phyloP scores from a whole-genome alignment of 2,113 vertebrate genomes.

The Pollimyrus isidori region DNA sequence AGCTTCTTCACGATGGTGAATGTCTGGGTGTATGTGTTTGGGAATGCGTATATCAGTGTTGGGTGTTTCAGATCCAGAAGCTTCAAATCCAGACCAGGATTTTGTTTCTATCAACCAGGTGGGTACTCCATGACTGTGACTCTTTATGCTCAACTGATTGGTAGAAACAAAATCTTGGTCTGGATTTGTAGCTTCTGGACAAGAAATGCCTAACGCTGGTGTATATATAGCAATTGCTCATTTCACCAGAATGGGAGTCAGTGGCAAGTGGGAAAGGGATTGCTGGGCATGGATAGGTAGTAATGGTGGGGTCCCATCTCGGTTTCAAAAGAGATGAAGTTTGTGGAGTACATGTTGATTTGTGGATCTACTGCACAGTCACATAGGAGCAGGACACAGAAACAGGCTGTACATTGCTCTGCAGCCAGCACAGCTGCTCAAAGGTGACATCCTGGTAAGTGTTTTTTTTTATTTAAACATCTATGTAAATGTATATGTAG shows the following conservation, averaged over 20 bases:
- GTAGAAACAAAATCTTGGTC: too few species aligned
- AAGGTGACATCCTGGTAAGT: conserved; percentile 90
- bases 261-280: not conserved
- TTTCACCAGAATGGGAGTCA: not conserved
- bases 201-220: too few species aligned
- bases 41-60: not conserved
- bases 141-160: too few species aligned
- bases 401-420: conserved; percentile 71
- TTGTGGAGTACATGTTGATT: not conserved
- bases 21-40: not conserved
- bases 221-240: not conserved
- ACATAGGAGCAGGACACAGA: conserved; percentile 67
- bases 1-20: not conserved
- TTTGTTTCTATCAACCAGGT: too few species aligned
- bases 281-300: not conserved
- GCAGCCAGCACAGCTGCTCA: conserved; percentile 86
- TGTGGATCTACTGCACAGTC: conserved; percentile 50
- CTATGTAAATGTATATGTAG: not conserved
- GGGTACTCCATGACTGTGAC: too few species aligned
- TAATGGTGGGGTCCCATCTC: not conserved
- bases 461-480: not conserved
- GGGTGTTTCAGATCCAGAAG: too few species aligned
- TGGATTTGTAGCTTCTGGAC: too few species aligned
- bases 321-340: not conserved
- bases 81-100: too few species aligned